Evolutionary conservation across 2,797 vertebrate genomes (phyloP).

Genomic region (Rhinichthys osculus): DNA sequence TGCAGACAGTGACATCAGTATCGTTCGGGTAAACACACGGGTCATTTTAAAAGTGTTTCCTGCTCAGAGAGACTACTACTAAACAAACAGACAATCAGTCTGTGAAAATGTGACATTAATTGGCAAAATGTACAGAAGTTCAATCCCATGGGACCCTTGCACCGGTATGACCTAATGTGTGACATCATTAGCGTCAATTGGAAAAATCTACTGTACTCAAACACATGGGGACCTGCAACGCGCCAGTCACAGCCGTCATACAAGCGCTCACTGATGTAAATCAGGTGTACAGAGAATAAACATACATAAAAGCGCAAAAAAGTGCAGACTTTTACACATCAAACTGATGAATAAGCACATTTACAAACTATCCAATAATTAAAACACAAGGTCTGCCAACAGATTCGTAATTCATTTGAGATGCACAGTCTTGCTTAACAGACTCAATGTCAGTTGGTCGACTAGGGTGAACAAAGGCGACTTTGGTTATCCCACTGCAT

Average conservation of each 20-base stretch:
- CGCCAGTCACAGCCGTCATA: neutral
- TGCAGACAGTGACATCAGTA: constrained; percentile 79
- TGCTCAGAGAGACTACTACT: constrained; percentile 44
- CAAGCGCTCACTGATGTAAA: constrained; percentile 9
- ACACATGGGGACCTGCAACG: neutral
- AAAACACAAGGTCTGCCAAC: constrained; percentile 31
- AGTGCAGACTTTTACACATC: constrained; percentile 15
- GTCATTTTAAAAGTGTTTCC: constrained; percentile 41
- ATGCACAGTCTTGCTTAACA: constrained; percentile 59
- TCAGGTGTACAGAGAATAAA: constrained; percentile 35
- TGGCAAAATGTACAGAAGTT: constrained; percentile 37
- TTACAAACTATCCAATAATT: constrained; percentile 37
- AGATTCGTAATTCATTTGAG: constrained; percentile 32
- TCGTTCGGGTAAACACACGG: constrained; percentile 70
- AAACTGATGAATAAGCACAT: constrained; percentile 29
- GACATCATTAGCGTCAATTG: constrained; percentile 65
- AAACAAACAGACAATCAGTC: constrained; percentile 74
- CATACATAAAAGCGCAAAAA: constrained; percentile 1
- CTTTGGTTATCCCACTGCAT: constrained; percentile 55
- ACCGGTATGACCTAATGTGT: constrained; percentile 64
- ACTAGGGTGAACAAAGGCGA: constrained; percentile 72
- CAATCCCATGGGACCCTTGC: constrained; percentile 54
- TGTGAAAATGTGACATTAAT: constrained; percentile 61
- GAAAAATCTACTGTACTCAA: constrained; percentile 44
- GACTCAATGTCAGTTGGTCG: constrained; percentile 65